phyloP scores from a whole-genome alignment of 2,113 vertebrate species.

The Bungarus multicinctus region DNA sequence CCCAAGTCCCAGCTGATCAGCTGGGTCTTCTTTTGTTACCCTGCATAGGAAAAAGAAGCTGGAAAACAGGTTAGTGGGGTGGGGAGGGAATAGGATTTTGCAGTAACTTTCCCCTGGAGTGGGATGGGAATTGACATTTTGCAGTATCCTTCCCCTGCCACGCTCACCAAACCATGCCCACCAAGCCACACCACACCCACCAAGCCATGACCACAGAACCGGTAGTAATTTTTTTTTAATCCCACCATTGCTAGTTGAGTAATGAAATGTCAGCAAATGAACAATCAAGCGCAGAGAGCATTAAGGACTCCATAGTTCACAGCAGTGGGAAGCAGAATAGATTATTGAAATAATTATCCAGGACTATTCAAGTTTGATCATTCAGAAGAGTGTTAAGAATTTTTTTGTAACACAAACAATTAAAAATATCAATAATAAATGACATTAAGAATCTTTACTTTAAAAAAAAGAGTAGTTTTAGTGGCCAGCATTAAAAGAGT shows the following conservation, averaged over 20 bases:
- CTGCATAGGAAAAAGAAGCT: too few species aligned
- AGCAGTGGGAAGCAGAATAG: background rate
- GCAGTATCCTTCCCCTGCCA: too few species aligned
- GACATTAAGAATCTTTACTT: background rate
- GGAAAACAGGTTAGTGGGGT: too few species aligned
- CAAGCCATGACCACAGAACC: too few species aligned
- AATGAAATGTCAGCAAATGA: background rate
- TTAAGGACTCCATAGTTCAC: background rate
- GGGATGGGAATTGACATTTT: too few species aligned
- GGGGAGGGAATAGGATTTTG: too few species aligned
- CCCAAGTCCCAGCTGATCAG: too few species aligned
- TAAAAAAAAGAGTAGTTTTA: background rate
- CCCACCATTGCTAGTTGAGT: background rate
- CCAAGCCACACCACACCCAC: too few species aligned
- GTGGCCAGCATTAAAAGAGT: background rate
- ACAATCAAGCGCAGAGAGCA: background rate
- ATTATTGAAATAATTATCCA: background rate
- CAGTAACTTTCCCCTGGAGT: too few species aligned
- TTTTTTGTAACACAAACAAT: background rate
- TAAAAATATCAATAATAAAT: background rate
- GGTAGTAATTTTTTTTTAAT: too few species aligned
- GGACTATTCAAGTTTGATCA: background rate
- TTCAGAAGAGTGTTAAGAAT: background rate
- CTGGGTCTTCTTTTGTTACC: too few species aligned
- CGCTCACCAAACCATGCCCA: too few species aligned